Evolutionary conservation across 1,140 invertebrate genomes (phyloP), one percentile per base, ranked within the genome.

Genomic region (Copidosoma floridanum): DNA sequence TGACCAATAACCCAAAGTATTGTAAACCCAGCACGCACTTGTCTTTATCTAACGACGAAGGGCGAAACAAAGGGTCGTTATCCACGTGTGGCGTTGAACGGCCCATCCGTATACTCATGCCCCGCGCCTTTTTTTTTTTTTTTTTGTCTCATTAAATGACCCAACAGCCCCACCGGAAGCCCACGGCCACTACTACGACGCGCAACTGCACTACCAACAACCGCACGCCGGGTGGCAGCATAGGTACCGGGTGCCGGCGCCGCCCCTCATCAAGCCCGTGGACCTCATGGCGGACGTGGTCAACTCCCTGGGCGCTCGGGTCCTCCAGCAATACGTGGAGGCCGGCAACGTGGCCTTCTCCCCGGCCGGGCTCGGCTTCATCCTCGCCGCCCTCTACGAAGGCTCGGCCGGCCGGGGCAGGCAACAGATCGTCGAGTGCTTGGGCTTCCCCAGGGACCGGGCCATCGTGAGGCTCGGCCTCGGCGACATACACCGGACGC

Each of bases 341-440:
- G 83, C 85, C n/a, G 89, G 91, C 68, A 93, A 93, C 69, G 86
- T 91, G n/a, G 90, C 89, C 7, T 90, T 92, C 73, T 92, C 90
- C 1, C 90, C 91, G 3, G 90, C 90, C 29, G 89, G 90, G 1
- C 73, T 90, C 53, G 85, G 87, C 65, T 90, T 89, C 64, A 88
- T 92, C 10, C 75, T 91, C 38, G 83, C 89, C 20, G 88, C 90
- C 0, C 75, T 93, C 11, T 89, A 86, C 68, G 91, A 93, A 74
- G 91, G 90, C 23, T 83, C 89, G 0, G 79, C 84, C 23, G 88
- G 88, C 20, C 81, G 83, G 60, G 86, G 88, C 16, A 84, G 84
- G 23, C 81, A 83, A 23, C 88, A 93, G 73, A 86, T 93, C 32
- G 80, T 84, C 18, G 82, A 87, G 43, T 82, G 84, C 1, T 75